Evolutionary conservation across 2,888 invertebrate species (phyloP).

Genomic region (Melieria omissa): DNA sequence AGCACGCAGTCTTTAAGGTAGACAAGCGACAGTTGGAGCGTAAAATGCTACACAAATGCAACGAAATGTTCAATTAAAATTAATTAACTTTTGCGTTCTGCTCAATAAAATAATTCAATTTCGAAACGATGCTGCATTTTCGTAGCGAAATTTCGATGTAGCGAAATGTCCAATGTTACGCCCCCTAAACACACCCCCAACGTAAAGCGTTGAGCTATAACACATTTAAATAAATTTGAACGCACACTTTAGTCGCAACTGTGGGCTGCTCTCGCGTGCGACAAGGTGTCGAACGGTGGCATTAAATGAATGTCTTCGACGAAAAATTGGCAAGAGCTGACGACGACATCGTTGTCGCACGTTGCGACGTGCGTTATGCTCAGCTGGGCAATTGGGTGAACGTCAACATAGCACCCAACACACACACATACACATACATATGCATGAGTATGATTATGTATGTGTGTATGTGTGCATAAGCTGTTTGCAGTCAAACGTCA

Average conservation of each 20-base stretch:
- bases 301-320: no score
- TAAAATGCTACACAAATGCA: not conserved
- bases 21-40: not conserved
- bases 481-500: not conserved
- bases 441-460: not conserved
- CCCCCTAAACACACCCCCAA: no score
- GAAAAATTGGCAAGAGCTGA: constrained; percentile 8
- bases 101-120: constrained; percentile 59
- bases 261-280: no score
- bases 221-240: no score
- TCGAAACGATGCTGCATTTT: constrained; percentile 29
- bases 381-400: constrained; percentile 5
- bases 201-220: no score
- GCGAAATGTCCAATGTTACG: no score
- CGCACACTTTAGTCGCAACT: no score
- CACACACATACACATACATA: not conserved
- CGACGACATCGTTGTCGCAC: constrained; percentile 24
- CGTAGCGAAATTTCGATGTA: no score
- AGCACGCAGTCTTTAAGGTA: not conserved
- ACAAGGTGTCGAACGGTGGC: no score
- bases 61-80: constrained; percentile 57
- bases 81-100: constrained; percentile 59
- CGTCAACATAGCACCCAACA: constrained; percentile 1
- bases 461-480: not conserved
- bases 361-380: constrained; percentile 14